Evolutionary conservation across 2,113 vertebrate genomes (phyloP), one percentile per base, ranked within the genome.

Genomic region (Platichthys stellatus): DNA sequence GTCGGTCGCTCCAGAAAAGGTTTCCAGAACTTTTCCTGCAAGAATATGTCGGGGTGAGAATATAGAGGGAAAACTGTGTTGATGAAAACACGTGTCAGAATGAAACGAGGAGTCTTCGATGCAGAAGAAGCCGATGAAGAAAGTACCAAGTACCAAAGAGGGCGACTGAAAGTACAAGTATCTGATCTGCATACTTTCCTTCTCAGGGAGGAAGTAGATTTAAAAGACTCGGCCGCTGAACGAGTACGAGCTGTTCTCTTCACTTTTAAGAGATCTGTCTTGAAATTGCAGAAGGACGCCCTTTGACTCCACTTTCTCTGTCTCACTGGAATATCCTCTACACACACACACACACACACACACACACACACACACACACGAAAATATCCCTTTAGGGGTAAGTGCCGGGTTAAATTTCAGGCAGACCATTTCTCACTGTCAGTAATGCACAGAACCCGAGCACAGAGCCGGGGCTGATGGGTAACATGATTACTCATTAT

Each of bases 341-440:
- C 62, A 57, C 69, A 23, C 71, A 56, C 51, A 26, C 31, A 66
- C 47, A 70, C 72, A 54, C 74, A 64, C 63, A 45, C 71, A 71
- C 64, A 35, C 28, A 45, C 40, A 57, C 73, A 28, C 71, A 51
- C 51, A 26, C 31, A 66, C 47, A 70, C 72, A 54, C 74, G 28
- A 17, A 70, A 58, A 54, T 56, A 69, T 78, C 77, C 63, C 77
- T 63, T 80, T 58, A 61, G 83, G 64, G 61, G 60, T 89, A 82
- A 91, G 86, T 86, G 84, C 74, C 51, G 84, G 90, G 75, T 93
- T 88, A 72, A 61, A 83, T 93, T 93, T 92, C 90, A 90, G 67
- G 20, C 75, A 21, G 76, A 76, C 78, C 86, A 89, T 93, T 91
- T 88, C 86, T 91, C 89, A 88, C 82, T 86, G 88, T 90, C 87